Evolutionary conservation across 1,140 invertebrate genomes (phyloP), one percentile per base, ranked within the genome.

Genomic region (Procambarus virginalis): DNA sequence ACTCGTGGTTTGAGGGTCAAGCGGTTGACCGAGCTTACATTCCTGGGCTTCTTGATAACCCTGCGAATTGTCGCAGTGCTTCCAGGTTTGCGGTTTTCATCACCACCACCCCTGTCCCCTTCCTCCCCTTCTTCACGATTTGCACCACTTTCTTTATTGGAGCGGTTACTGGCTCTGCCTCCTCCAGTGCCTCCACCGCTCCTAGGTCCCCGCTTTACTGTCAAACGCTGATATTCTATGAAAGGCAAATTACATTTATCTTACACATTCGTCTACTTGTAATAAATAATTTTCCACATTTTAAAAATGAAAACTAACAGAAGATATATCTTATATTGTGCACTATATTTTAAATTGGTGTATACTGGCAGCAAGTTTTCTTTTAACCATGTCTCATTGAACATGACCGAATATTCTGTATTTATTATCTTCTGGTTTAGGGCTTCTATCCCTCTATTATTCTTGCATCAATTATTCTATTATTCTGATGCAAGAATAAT

Each of bases 11-110:
- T 82, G 22, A 89, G 55, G 22, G 70, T 80, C 51, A 89, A 60
- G 55, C 80, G 70, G 49, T 89, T 89, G 34, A 82, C 86, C 55
- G 46, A 70, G 48, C 86, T 89, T 55, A 89, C 70, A 45, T 76
- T 76, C 68, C 60, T 89, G 10, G 86, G 86, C 79, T 83, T 89
- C 80, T 89, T 89, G 49, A 89, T 83, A 10, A 89, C 79, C 45
- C 86, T 81, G 22, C 80, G 79, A 34, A 89, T 89, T 17, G 86
- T 76, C 22, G 80, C 86, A 60, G 86, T 81, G 79, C 86, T 89
- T 48, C 86, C 86, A 20, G 86, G 86, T 34, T 75, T 81, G 60
- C 76, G 49, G 12, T 46, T 22, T 34, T 70, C 86, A 10, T 77
- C 64, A n/a, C 34, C 86, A 10, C 45, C 86, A 6, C 58, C 80